These are phyloP conservation scores for Pseudomyrmex flavicornis DNA, from an alignment of 1,140 invertebrate genomes.

Conservation along the genomic window DNA sequence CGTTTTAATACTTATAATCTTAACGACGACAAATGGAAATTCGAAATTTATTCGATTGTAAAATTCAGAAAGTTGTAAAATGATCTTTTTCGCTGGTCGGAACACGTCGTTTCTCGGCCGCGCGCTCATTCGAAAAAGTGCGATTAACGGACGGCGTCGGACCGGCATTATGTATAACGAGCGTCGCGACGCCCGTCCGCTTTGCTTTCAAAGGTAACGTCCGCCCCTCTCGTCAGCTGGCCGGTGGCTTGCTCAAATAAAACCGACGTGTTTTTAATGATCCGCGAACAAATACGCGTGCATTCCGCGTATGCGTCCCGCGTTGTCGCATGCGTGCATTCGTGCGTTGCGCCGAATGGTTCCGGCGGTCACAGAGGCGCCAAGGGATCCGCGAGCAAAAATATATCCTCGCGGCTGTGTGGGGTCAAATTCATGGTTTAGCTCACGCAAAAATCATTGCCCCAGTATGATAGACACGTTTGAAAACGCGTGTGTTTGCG, in stretches of 20 bases:
- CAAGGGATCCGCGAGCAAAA: slow-evolving; percentile 62
- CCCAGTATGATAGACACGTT: slow-evolving; percentile 8
- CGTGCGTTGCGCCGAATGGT: slow-evolving; percentile 44
- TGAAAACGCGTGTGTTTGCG: slow-evolving; percentile 20
- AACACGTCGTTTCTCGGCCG: neutral
- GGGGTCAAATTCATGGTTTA: slow-evolving; percentile 47
- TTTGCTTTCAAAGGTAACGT: slow-evolving; percentile 62
- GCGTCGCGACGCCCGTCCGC: slow-evolving; percentile 52
- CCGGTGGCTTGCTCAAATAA: slow-evolving; percentile 70
- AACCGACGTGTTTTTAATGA: slow-evolving; percentile 78
- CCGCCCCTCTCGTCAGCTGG: slow-evolving; percentile 60
- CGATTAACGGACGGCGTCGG: slow-evolving; percentile 41
- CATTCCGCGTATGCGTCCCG: slow-evolving; percentile 54
- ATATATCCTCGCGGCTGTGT: slow-evolving; percentile 59
- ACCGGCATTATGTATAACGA: slow-evolving; percentile 49
- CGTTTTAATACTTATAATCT: neutral
- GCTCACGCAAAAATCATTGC: slow-evolving; percentile 42
- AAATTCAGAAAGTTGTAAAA: slow-evolving; percentile 1
- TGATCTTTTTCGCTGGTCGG: neutral
- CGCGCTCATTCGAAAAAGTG: slow-evolving; percentile 6
- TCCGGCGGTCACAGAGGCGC: slow-evolving; percentile 50
- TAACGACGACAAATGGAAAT: too few species aligned
- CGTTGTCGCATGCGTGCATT: slow-evolving; percentile 42
- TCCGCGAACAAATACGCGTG: slow-evolving; percentile 75
- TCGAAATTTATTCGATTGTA: too few species aligned